Evolutionary conservation across 2,797 vertebrate species (phyloP).

Genomic region (Margarornis squamiger): DNA sequence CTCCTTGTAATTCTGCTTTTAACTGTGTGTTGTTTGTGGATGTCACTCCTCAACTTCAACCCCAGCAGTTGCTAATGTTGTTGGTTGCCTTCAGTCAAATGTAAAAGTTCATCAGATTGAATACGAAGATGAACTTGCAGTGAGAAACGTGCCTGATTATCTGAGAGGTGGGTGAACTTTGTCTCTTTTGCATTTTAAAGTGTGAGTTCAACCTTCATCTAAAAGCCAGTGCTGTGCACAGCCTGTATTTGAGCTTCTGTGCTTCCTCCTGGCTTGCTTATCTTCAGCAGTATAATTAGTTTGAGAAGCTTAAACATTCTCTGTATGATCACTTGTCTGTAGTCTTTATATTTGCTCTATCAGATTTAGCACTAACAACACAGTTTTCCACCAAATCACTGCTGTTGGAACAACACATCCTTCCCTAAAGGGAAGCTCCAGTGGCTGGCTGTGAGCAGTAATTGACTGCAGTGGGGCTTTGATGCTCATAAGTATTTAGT

Average conservation of each 20-base stretch:
- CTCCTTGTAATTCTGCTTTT: not conserved
- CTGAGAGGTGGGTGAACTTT: not conserved
- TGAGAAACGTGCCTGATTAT: not conserved
- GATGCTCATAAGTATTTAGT: conserved; percentile 26
- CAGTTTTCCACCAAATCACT: not conserved
- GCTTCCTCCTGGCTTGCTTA: not conserved
- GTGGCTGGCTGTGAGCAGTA: not conserved
- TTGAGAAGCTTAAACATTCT: not conserved
- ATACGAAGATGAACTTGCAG: not conserved
- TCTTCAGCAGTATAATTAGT: not conserved
- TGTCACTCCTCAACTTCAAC: not conserved
- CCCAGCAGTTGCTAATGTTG: not conserved
- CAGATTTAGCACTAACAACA: not conserved
- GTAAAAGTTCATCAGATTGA: not conserved
- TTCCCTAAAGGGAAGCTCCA: not conserved
- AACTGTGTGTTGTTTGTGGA: not conserved
- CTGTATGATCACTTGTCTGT: not conserved
- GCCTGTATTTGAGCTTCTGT: not conserved
- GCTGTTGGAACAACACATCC: not conserved
- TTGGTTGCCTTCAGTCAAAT: not conserved
- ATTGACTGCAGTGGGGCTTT: conserved; percentile 1
- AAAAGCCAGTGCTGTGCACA: not conserved
- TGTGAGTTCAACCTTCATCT: rapidly evolving
- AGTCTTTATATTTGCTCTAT: not conserved
- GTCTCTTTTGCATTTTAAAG: not conserved